These are phyloP conservation scores for Lymantria dispar DNA, from an alignment of 2,888 invertebrate genomes.

Conservation along the genomic window DNA sequence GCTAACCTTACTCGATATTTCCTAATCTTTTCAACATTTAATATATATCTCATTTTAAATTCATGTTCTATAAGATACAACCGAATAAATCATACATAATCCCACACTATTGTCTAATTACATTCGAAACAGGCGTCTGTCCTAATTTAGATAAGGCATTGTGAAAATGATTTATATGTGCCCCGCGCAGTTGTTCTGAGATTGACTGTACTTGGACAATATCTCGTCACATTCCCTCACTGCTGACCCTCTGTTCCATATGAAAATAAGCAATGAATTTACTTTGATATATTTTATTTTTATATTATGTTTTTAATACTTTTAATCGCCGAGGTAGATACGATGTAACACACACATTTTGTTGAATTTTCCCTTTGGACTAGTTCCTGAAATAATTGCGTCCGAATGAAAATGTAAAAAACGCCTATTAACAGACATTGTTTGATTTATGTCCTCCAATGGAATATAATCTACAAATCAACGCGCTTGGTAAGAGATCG, in stretches of 20 bases:
- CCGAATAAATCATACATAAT: slow-evolving; percentile 1
- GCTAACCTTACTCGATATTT: neutral
- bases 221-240: slow-evolving; percentile 63
- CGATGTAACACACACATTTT: too few relatives aligned
- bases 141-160: slow-evolving; percentile 56
- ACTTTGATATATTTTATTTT: too few relatives aligned
- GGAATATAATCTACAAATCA: too few relatives aligned
- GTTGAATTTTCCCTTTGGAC: too few relatives aligned
- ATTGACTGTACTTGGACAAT: slow-evolving; percentile 41
- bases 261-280: slow-evolving; percentile 54
- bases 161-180: slow-evolving; percentile 66
- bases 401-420: too few relatives aligned
- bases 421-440: too few relatives aligned
- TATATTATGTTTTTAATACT: too few relatives aligned
- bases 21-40: neutral
- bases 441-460: too few relatives aligned
- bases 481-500: too few relatives aligned
- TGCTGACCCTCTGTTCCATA: slow-evolving; percentile 51
- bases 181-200: slow-evolving; percentile 54
- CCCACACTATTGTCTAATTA: slow-evolving; percentile 38
- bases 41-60: neutral
- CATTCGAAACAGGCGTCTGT: slow-evolving; percentile 47
- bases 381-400: too few relatives aligned
- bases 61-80: neutral
- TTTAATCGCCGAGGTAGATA: too few relatives aligned